Evolutionary conservation across 2,888 invertebrate genomes (phyloP).

Genomic region (Ditula angustiorana): DNA sequence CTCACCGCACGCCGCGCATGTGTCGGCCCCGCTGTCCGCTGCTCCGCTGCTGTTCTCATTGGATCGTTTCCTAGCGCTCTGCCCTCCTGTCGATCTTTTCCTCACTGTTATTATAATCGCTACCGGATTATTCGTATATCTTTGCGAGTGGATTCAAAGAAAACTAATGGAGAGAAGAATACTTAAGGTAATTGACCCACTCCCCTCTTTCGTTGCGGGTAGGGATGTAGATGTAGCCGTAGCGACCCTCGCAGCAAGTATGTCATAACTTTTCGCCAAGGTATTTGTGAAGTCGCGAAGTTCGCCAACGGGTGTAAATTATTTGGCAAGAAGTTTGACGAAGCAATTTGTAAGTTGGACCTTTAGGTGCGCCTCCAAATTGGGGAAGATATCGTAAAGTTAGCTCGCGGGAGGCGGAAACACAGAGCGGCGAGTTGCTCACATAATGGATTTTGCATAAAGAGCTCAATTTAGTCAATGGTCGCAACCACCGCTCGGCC

Average conservation of each 20-base stretch:
- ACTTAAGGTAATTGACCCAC: constrained; percentile 57
- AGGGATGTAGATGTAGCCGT: constrained; percentile 23
- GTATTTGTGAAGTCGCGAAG: constrained; percentile 33
- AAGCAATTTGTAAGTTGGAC: constrained; percentile 37
- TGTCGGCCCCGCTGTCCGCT: constrained; percentile 45
- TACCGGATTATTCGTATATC: constrained; percentile 58
- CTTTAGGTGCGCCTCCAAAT: constrained; percentile 25
- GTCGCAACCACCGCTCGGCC: neutral
- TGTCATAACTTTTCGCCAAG: constrained; percentile 32
- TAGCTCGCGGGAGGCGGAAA: neutral
- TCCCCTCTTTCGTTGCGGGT: neutral
- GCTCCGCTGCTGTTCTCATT: constrained; percentile 48
- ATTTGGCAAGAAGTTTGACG: constrained; percentile 37
- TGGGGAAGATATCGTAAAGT: constrained; percentile 28
- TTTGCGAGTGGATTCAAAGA: constrained; percentile 74
- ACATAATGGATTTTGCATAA: constrained; percentile 23
- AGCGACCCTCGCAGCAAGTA: constrained; percentile 29
- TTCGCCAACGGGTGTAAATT: constrained; percentile 37
- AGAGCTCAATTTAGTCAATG: constrained; percentile 2
- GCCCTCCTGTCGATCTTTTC: constrained; percentile 64
- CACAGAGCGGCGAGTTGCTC: constrained; percentile 14
- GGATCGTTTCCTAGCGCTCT: constrained; percentile 38
- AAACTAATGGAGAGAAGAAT: constrained; percentile 73
- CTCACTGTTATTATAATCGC: constrained; percentile 57
- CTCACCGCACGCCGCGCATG: constrained; percentile 39